Base-by-base conservation (phyloP, 2,113 vertebrate species). In the Trochalopteron elliotii region DNA sequence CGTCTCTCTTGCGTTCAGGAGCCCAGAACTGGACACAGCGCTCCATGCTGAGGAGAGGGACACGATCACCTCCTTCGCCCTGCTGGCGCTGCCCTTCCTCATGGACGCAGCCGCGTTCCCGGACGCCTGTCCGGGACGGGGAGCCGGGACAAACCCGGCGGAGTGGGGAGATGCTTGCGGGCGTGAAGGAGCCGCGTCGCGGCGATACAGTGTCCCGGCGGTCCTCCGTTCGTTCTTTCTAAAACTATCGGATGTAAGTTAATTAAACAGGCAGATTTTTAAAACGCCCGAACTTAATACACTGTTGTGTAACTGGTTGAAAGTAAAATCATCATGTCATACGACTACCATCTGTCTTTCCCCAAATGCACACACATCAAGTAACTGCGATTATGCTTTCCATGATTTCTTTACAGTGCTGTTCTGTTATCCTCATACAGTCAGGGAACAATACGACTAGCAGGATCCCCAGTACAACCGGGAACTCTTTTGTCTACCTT, bases 21-120 rank as follows among this genome's bases (percentile, higher is more conserved):
- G 33, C 23, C 9, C 52, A 14, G 44, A n/a, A 23, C 18, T 18
- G 53, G 22, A 20, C 37, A 5, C 18, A 28, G 44, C 6, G 2
- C 28, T n/a, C 27, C 31, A 4, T 22, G 57, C 24, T 31, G 30
- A 60, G 15, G 0, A 28, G 33, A 33, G 15, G 35, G 35, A 55
- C 21, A 19, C 7, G n/a, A 3, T 64, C 30, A 6, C 14, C 21
- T 23, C 19, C 33, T 19, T 18, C 31, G 4, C 19, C 21, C n/a
- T 15, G 75, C 40, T 49, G 65, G 40, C 75, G 1, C 4, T 31
- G 67, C 50, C 25, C 6, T 12, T 49, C 49, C 49, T 17, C 13
- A 2, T 2, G 17, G 21, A 12, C 28, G 18, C 10, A 35, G n/a
- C 15, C 25, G 28, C 10, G 5, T 4, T 8, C 50, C 11, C 7